Base-by-base conservation (phyloP, 1,140 invertebrate genomes). In the Piezodorus guildinii region DNA sequence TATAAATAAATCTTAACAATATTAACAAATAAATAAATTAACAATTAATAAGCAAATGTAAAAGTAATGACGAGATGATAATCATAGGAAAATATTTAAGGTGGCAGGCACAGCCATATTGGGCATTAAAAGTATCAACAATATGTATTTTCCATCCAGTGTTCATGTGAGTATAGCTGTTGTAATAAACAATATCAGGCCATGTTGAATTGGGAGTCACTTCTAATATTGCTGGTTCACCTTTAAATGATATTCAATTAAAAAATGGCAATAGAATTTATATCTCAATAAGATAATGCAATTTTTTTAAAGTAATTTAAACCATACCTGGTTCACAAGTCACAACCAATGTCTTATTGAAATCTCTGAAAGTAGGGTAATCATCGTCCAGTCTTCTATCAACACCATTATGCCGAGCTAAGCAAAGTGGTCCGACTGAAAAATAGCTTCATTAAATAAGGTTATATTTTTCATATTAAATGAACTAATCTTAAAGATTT, bases 121-220 rank as follows among this genome's bases (percentile, higher is more conserved):
- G 45, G 51, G 59, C 15, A 61, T 49, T 27, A 60, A 83, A 86
- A 66, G 78, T 81, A 69, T 94, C 90, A 0, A 94, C 82, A 21
- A 94, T 82, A 68, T 88, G 83, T 68, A 94, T 90, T 74, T 89
- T 90, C 84, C 87, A 91, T 21, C 91, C 91, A 89, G 94, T 93
- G 70, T 93, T 90, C 1, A 85, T 81, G 67, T 93, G 90, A 0
- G 88, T 91, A 74, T 91, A 96, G 60, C 90, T 94, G 75, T 94
- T 90, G 72, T 96, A 96, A 76, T 95, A 96, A 17, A 96, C 90
- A 12, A 83, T 79, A 73, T 96, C 91, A 0, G 94, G 93, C 88
- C 91, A 95, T 0, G 88, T 84, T 15, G 86, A 83, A 73, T 95
- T 94, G 1, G 94, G 94, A 4, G 88, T 89, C 4, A 95, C 84